phyloP scores from a whole-genome alignment of 2,888 invertebrate species.

The Lasioglossum figueresi region DNA sequence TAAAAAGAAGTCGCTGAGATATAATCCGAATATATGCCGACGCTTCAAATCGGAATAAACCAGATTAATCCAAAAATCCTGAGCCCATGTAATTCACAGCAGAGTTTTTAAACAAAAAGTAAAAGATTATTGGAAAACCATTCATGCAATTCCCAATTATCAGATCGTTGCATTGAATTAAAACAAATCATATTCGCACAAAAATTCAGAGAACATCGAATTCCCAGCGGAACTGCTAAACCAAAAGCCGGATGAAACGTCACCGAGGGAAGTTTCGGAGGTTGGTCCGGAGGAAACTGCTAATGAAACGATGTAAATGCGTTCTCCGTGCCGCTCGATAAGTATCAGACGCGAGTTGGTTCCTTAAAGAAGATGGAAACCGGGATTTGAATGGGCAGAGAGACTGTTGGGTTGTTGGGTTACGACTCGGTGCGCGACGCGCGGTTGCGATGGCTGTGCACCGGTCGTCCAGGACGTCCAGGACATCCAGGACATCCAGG shows the following conservation, averaged over 20 bases:
- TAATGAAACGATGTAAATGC: not conserved
- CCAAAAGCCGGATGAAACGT: not conserved
- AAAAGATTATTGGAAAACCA: not conserved
- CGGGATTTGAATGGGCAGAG: not conserved
- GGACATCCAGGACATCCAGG: slow-evolving; percentile 33
- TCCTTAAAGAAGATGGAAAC: not conserved
- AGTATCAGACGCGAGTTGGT: not conserved
- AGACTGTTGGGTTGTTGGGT: slow-evolving; percentile 27
- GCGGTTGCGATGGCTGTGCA: slow-evolving; percentile 60
- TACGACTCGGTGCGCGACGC: slow-evolving; percentile 34
- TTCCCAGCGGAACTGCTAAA: not conserved
- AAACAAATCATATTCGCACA: not conserved
- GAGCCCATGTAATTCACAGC: no score
- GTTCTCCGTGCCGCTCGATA: not conserved
- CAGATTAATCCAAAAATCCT: no score
- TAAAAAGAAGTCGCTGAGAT: no score
- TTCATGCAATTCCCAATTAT: not conserved
- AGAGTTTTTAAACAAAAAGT: not conserved
- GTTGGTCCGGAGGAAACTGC: not conserved
- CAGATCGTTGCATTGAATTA: not conserved
- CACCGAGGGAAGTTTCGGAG: not conserved
- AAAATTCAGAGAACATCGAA: not conserved
- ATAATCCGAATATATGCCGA: not conserved
- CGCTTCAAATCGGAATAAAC: not conserved
- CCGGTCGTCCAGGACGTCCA: slow-evolving; percentile 38